Evolutionary conservation across 2,888 invertebrate species (phyloP).

Genomic region (Leucophora obtusa): DNA sequence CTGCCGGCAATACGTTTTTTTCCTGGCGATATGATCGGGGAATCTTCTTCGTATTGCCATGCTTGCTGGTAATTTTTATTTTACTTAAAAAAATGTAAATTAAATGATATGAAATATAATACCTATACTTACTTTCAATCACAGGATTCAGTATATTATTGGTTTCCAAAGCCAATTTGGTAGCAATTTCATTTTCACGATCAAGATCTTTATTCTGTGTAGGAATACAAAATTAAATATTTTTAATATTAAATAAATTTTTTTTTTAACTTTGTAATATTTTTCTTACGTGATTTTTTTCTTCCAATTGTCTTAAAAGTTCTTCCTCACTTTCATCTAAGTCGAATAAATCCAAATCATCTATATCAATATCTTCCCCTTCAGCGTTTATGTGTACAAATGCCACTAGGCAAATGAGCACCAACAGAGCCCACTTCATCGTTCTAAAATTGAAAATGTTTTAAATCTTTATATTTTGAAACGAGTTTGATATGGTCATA

Average conservation of each 20-base stretch:
- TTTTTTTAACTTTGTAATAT: neutral
- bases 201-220: constrained; percentile 73
- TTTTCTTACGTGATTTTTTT: constrained; percentile 71
- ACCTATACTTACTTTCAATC: constrained; percentile 69
- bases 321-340: constrained; percentile 75
- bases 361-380: constrained; percentile 66
- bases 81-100: too few species aligned
- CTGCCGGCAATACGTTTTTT: too few species aligned
- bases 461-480: constrained; percentile 37
- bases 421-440: constrained; percentile 71
- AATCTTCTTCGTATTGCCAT: too few species aligned
- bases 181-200: constrained; percentile 76
- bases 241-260: neutral
- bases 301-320: constrained; percentile 73
- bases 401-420: constrained; percentile 70
- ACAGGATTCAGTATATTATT: constrained; percentile 73
- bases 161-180: constrained; percentile 72
- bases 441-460: constrained; percentile 58
- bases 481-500: constrained; percentile 16
- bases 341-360: constrained; percentile 68
- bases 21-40: too few species aligned
- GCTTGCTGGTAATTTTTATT: too few species aligned
- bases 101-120: too few species aligned
- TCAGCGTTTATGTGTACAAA: constrained; percentile 67
- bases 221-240: neutral